Conservation (phyloP, 2,797 vertebrate genomes). For the Betta splendens region DNA sequence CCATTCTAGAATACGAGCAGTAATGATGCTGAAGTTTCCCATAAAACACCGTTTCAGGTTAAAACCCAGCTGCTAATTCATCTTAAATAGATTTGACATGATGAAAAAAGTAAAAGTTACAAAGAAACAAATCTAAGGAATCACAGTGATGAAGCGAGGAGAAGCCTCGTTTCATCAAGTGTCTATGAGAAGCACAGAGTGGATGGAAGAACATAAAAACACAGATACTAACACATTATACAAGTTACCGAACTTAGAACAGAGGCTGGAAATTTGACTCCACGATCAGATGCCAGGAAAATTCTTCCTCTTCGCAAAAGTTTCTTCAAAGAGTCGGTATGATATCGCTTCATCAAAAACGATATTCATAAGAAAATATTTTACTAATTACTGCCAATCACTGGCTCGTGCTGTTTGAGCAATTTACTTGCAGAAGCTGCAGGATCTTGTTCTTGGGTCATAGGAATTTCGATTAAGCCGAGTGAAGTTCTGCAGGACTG, state of each 20-base stretch:
- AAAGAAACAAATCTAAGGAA: no score
- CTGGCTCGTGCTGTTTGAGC: conserved; percentile 36
- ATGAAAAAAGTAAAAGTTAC: background rate
- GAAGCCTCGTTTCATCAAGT: no score
- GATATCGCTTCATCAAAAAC: conserved; percentile 20
- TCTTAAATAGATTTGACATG: background rate
- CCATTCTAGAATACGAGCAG: no score
- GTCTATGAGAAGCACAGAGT: background rate
- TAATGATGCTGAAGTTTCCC: no score
- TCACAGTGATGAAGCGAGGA: no score
- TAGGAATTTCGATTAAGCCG: conserved; percentile 43
- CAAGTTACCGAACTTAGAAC: conserved; percentile 11
- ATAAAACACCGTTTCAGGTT: background rate
- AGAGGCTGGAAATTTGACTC: conserved; percentile 11
- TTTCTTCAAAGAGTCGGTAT: conserved; percentile 12
- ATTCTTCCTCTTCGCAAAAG: no score
- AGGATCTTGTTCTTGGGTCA: conserved; percentile 46
- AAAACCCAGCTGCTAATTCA: background rate
- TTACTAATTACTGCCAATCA: conserved; percentile 50
- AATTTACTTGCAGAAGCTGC: conserved; percentile 52
- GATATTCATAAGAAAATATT: conserved; percentile 28
- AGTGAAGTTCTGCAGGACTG: conserved; percentile 44
- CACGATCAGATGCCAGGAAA: conserved; percentile 3
- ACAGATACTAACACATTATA: background rate
- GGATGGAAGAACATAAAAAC: background rate